Percentiles rank a stretch among this genome's conserved stretches.
phyloP scores from a whole-genome alignment of 92 coral and sea anemone genomes.

The Umimayanthus kanabou region DNA sequence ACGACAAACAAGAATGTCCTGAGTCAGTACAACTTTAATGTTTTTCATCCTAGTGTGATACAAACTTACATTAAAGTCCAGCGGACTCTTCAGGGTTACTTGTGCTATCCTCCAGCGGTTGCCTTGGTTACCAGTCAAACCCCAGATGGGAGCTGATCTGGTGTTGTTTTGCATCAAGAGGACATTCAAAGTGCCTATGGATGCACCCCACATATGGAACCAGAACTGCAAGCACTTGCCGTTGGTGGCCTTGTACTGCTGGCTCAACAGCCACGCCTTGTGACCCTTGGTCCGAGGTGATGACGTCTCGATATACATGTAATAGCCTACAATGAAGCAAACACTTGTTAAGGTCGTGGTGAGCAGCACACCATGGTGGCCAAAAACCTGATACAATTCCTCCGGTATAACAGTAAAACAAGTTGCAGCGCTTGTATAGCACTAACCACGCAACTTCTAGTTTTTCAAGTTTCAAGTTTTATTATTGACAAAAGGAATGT shows the following conservation, averaged over 20 bases:
- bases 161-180: constrained; percentile 76
- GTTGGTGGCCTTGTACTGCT: constrained; percentile 76
- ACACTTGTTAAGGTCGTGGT: neutral
- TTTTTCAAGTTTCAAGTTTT: no score
- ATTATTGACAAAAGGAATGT: no score
- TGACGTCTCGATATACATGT: constrained; percentile 95
- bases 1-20: no score
- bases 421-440: no score
- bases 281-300: constrained; percentile 91
- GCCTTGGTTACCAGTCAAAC: constrained; percentile 88
- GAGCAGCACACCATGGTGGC: no score
- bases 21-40: no score
- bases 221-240: constrained; percentile 98
- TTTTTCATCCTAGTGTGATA: neutral
- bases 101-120: constrained; percentile 90
- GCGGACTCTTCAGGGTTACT: constrained; percentile 78
- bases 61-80: constrained; percentile 75
- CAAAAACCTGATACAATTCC: no score
- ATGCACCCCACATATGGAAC: constrained; percentile 92
- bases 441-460: no score
- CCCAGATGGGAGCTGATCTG: constrained; percentile 89
- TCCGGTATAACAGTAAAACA: neutral
- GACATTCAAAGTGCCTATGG: constrained; percentile 83
- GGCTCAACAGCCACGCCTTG: constrained; percentile 95
- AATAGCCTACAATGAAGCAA: constrained; percentile 66